Evolutionary conservation across 1,140 invertebrate genomes (phyloP).

Genomic region (Eubasilissa regina): DNA sequence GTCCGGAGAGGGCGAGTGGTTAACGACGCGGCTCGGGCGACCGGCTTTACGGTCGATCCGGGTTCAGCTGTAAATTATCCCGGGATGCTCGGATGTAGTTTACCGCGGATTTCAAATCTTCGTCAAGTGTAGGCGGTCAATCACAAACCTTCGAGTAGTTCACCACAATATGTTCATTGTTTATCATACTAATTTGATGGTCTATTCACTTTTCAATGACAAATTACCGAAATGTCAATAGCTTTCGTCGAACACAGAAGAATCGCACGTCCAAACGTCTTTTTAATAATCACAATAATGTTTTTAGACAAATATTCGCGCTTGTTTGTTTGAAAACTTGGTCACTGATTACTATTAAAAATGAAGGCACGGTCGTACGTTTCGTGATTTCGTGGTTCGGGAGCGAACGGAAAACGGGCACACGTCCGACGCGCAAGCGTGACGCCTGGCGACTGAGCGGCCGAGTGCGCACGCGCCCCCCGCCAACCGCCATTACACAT

Average conservation of each 20-base stretch:
- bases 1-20: slow-evolving; percentile 1
- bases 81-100: background rate
- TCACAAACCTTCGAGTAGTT: no score
- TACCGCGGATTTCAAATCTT: no score
- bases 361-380: slow-evolving; percentile 4
- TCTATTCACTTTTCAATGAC: no score
- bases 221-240: no score
- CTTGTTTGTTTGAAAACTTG: background rate
- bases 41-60: slow-evolving; percentile 27
- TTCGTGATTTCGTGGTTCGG: slow-evolving; percentile 5
- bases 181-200: no score
- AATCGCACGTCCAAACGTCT: no score
- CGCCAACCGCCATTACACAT: slow-evolving; percentile 49
- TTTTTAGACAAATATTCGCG: background rate
- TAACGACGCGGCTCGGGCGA: slow-evolving; percentile 1
- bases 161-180: no score
- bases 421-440: slow-evolving; percentile 36
- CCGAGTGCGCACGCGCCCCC: slow-evolving; percentile 47
- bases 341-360: background rate
- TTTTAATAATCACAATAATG: no score
- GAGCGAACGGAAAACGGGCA: slow-evolving; percentile 3
- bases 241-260: no score
- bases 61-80: slow-evolving; percentile 46
- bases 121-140: no score
- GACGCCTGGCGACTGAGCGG: slow-evolving; percentile 46